phyloP scores from a whole-genome alignment of 2,888 invertebrate genomes.

The Pinctada fucata region DNA sequence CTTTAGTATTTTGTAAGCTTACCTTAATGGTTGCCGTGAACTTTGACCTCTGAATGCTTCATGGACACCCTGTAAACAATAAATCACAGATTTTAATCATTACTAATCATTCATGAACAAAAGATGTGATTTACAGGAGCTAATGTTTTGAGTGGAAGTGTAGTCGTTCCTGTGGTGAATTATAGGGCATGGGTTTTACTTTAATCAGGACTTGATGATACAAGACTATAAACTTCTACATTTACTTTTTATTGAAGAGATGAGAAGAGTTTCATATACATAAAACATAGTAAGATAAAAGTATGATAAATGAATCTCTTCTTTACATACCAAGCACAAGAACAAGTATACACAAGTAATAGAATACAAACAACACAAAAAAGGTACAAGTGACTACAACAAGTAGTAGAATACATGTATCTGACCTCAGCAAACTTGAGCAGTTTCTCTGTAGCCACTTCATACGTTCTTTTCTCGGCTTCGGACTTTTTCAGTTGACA shows the following conservation, averaged over 20 bases:
- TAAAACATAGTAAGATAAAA: not conserved
- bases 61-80: conserved; percentile 56
- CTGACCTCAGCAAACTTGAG: conserved; percentile 70
- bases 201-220: too few species aligned
- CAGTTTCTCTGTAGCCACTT: conserved; percentile 75
- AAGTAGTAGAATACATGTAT: not conserved
- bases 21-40: conserved; percentile 22
- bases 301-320: not conserved
- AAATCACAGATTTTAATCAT: too few species aligned
- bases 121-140: too few species aligned
- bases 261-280: not conserved
- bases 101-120: too few species aligned
- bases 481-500: conserved; percentile 74
- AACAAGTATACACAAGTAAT: too few species aligned
- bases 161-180: too few species aligned
- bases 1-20: not conserved
- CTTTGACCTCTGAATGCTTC: conserved; percentile 46
- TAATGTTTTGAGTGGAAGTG: too few species aligned
- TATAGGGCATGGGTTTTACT: too few species aligned
- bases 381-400: too few species aligned
- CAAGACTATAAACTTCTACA: too few species aligned
- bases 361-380: too few species aligned
- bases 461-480: conserved; percentile 70
- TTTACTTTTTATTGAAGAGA: not conserved
- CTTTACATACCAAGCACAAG: too few species aligned